A percentile compares a stretch with the other conserved stretches of the same genome.
phyloP scores from a whole-genome alignment of 1,140 invertebrate genomes.

The Ceratina japonica region DNA sequence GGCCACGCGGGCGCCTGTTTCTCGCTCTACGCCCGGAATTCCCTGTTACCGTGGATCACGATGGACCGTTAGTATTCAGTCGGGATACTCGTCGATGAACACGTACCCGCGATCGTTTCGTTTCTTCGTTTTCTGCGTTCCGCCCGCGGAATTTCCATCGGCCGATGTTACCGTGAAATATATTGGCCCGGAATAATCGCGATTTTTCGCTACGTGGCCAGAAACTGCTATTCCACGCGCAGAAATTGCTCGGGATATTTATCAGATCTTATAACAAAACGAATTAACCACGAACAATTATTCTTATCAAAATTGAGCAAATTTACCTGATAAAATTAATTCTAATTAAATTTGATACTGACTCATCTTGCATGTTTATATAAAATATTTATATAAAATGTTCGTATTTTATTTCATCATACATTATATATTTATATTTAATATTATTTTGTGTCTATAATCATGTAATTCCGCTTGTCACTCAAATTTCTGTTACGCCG shows the following conservation, averaged over 20 bases:
- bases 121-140: not conserved
- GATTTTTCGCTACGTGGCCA: not conserved
- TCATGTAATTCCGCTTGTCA: no score
- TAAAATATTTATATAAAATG: no score
- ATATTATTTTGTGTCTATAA: no score
- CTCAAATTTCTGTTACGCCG: no score
- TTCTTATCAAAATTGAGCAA: no score
- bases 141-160: not conserved
- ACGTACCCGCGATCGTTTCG: not conserved
- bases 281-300: no score
- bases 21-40: not conserved
- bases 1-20: constrained; percentile 1
- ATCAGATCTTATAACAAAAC: not conserved
- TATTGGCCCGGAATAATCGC: not conserved
- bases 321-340: no score
- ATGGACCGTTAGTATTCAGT: constrained; percentile 64
- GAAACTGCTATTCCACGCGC: not conserved
- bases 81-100: not conserved
- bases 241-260: not conserved
- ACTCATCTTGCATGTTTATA: no score
- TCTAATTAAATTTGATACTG: no score
- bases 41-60: constrained; percentile 61
- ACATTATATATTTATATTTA: no score
- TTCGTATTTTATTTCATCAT: no score
- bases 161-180: not conserved